Evolutionary conservation across 2,888 invertebrate species (phyloP), one percentile per base, ranked within the genome.

Genomic region (Cataglyphis rosenhaueri): DNA sequence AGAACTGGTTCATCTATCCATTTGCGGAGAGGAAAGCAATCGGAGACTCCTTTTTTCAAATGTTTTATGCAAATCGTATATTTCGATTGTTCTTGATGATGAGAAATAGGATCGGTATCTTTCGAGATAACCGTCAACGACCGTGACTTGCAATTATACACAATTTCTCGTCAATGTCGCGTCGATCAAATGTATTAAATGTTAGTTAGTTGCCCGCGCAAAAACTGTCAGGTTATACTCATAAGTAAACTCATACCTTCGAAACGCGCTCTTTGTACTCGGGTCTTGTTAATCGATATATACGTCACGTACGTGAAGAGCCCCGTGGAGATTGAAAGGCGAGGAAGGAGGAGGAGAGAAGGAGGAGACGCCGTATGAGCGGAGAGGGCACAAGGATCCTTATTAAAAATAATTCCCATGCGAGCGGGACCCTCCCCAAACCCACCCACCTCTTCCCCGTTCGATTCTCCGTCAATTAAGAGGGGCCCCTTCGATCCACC

Each of bases 361-460:
- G 70, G 83, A 65, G 48, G 78, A 68, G 59, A 35, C 75, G 61
- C 35, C 38, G 78, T 79, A 81, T 76, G 71, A 41, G 81, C 64
- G 83, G 62, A 29, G 84, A 82, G 82, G n/a, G 70, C 70, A 76
- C 82, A 82, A 87, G 85, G 85, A 78, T 85, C 81, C 91, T 91
- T 90, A 91, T 91, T 91, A 91, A 91, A 91, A 91, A 88, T 91
- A 91, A 91, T 91, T 89, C 90, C 86, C 86, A 73, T 88, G 84
- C 84, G 78, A 71, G 70, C 81, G 76, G 79, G 66, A 70, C 57
- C 82, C 81, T 84, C 81, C 85, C 82, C 79, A 66, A 84, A 55
- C 84, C 84, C 84, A 88, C 85, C 85, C 86, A 88, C 88, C 86
- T 85, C 79, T 74, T 68, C 87, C 59, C 85, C 84, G 84, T 84